Base-by-base conservation (phyloP, 30 jellyfish, hydroid and myxozoan species). In the Cassiopea xamachana region DNA sequence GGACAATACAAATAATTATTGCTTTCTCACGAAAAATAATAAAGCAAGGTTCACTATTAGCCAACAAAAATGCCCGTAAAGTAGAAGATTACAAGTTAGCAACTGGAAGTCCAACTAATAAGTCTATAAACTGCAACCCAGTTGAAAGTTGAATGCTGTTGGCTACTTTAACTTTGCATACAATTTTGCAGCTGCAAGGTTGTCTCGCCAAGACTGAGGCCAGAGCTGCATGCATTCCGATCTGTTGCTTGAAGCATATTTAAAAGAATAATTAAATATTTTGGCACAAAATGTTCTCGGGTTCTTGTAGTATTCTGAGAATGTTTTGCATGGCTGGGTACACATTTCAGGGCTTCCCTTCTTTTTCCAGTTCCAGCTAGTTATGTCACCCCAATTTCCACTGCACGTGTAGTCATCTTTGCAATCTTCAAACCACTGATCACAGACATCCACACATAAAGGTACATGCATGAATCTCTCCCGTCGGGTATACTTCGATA, bases 361-460 rank as follows among this genome's bases (percentile, higher is more conserved):
- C 88, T 83, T 80, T 59, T 81, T 79, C 98, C 99, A 92, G 60
- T 81, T 79, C 98, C 99, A 92, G 19, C 69, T 73, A 79, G 92
- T 74, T 1, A 80, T 82, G 68, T 75, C 72, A 17, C 93, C 97
- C 99, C 99, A 96, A 75, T 92, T 93, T 64, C 92, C 98, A 82
- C 91, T 92, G 80, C 99, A 96, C 6, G 99, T 96, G 88, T 77
- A 96, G 75, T 96, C 99, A 49, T 60, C 84, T 74, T 77, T 82
- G 67, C 99, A 96, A 76, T 92, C 99, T 15, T 89, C 87, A 86
- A 91, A 96, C 99, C 99, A 96, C 19, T 83, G 70, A 75, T 88
- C 96, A 81, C 99, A 96, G 44, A 92, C 98, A 7, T 87, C 59
- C 1, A 97, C 90, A 89, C 99, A 96, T 16, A 96, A 76, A 1